Base-by-base conservation (phyloP, 2,888 invertebrate genomes). In the Anarsia innoxiella region DNA sequence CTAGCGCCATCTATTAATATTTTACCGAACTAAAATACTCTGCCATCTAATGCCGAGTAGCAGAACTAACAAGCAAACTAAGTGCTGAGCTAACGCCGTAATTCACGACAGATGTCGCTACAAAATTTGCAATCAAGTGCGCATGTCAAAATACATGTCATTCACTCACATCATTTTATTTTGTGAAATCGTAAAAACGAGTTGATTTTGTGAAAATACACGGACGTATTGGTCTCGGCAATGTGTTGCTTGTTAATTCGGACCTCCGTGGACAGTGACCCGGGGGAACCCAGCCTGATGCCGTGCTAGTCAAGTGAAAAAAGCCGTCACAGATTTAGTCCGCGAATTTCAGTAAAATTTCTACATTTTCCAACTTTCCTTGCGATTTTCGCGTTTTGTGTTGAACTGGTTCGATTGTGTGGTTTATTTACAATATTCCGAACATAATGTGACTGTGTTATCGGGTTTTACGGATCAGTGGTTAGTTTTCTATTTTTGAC, bases 101-200 rank as follows among this genome's bases (percentile, higher is more conserved):
- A 4, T 0, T 4, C 3, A 28, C 28, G 39, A 41, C 45, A 77
- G 77, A 70, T 65, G 66, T 46, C 70, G 48, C 59, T 45, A 44
- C 33, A 8, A 51, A 48, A 42, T 51, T 56, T 39, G 53, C 52
- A 53, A 62, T 57, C 6, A 45, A 61, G 56, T 77, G 77, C 83
- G 83, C 83, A 83, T 83, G 83, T 82, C 83, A 80, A 74, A 77
- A 59, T 71, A 73, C 59, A 62, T 78, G 78, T 80, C 80, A 80
- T 74, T 66, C 59, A n/a, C n/a, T n/a, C n/a, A 66, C 63, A 66
- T 72, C 74, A 69, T 75, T 80, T 76, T 75, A 77, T 73, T 80
- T 79, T 67, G 74, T 70, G 73, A 69, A 69, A 69, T 67, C 59
- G 59, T 67, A 53, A 70, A 73, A 74, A 61, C 69, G 64, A 65